A percentile compares a stretch with the other conserved stretches of the same genome.
Conservation (phyloP, 2,888 invertebrate genomes). For the Erebia palarica region DNA sequence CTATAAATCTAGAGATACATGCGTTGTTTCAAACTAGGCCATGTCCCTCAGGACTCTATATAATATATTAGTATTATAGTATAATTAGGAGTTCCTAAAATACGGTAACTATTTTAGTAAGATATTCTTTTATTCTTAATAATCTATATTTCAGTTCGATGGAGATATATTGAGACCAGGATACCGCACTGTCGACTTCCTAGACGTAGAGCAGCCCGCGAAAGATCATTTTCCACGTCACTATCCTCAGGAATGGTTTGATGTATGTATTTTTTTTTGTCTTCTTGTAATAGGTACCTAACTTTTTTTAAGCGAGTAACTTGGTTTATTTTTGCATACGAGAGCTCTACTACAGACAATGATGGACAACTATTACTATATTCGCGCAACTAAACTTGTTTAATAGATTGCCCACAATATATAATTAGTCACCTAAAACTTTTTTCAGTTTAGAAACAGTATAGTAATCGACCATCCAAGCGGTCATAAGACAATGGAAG, state of each 20-base stretch:
- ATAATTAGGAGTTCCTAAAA: too few relatives aligned
- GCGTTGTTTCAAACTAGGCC: too few relatives aligned
- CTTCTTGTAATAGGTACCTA: too few relatives aligned
- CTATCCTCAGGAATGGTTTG: constrained; percentile 66
- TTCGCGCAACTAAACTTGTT: not conserved
- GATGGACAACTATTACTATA: too few relatives aligned
- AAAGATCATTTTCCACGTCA: constrained; percentile 58
- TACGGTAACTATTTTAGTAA: too few relatives aligned
- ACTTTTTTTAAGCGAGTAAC: too few relatives aligned
- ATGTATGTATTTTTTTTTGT: constrained; percentile 51
- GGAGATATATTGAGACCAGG: constrained; percentile 74
- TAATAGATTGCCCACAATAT: not conserved
- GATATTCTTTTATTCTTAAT: not conserved
- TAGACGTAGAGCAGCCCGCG: constrained; percentile 72
- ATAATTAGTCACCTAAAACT: not conserved
- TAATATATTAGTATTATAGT: too few relatives aligned
- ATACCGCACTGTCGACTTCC: constrained; percentile 72
- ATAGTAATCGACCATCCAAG: constrained; percentile 57
- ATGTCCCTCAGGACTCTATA: too few relatives aligned
- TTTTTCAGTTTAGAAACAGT: constrained; percentile 62
- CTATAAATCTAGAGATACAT: too few relatives aligned
- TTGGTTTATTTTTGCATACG: too few relatives aligned
- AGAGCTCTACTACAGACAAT: too few relatives aligned
- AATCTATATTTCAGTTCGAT: constrained; percentile 60
- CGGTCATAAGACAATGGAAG: constrained; percentile 60